phyloP scores from a whole-genome alignment of 2,113 vertebrate species.

The Petrocephalus zakoni region DNA sequence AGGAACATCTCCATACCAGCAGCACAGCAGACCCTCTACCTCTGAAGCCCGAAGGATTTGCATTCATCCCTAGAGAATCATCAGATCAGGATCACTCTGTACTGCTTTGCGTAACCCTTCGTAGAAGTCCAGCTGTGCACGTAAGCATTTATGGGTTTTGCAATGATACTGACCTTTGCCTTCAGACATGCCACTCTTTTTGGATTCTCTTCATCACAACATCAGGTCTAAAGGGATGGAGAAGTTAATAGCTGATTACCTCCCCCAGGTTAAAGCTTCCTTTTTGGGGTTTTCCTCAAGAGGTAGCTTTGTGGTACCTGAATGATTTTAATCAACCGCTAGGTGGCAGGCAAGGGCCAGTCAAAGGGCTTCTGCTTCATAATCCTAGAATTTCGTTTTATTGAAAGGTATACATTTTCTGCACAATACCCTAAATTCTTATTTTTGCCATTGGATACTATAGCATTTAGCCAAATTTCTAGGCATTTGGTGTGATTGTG shows the following conservation, averaged over 20 bases:
- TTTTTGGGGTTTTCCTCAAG: not conserved
- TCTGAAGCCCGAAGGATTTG: not conserved
- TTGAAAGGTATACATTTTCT: too few relatives aligned
- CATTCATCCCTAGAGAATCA: not conserved
- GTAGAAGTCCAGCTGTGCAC: slow-evolving; percentile 28
- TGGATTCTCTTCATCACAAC: not conserved
- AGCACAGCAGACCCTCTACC: too few relatives aligned
- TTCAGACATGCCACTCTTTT: not conserved
- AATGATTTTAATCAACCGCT: not conserved
- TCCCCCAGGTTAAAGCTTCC: not conserved
- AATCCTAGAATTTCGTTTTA: not conserved
- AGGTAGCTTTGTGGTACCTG: not conserved
- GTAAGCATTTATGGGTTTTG: slow-evolving; percentile 38
- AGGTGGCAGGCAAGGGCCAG: not conserved
- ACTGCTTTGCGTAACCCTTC: slow-evolving; percentile 29
- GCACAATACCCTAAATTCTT: not conserved
- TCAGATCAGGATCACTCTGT: not conserved
- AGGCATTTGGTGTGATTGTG: not conserved
- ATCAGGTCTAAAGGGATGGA: too few relatives aligned
- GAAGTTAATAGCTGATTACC: not conserved
- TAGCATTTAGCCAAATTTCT: not conserved
- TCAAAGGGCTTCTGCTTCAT: not conserved
- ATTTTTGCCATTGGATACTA: not conserved
- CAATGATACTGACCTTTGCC: slow-evolving; percentile 49
- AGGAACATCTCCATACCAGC: too few relatives aligned